These are phyloP conservation scores for Ambastaia sidthimunki DNA, from an alignment of 2,797 vertebrate species.

Conservation along the genomic window DNA sequence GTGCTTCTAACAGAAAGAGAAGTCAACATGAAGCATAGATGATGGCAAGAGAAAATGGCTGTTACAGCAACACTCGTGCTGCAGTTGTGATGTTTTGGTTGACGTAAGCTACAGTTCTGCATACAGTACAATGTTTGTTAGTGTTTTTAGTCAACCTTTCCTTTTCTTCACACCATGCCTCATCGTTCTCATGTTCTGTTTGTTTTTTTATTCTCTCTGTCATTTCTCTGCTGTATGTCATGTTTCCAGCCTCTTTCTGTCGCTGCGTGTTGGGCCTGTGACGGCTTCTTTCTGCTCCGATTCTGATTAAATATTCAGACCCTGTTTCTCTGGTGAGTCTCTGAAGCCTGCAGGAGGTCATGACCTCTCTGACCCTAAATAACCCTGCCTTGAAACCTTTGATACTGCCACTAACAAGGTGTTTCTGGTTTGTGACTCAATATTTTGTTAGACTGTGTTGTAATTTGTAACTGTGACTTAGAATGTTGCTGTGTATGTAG, in stretches of 20 bases:
- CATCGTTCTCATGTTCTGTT: conserved; percentile 27
- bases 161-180: conserved; percentile 6
- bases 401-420: conserved; percentile 7
- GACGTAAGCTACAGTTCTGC: too few species aligned
- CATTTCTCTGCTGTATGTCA: conserved; percentile 43
- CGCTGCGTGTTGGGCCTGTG: conserved; percentile 62
- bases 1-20: too few species aligned
- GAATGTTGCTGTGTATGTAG: neutral
- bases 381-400: neutral
- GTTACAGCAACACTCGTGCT: too few species aligned
- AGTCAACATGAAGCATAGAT: neutral
- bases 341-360: neutral
- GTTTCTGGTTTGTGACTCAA: too few species aligned
- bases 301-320: conserved; percentile 30
- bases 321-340: conserved; percentile 61
- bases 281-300: conserved; percentile 44
- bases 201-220: conserved; percentile 34
- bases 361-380: conserved; percentile 8
- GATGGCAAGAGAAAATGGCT: neutral
- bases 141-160: conserved; percentile 34
- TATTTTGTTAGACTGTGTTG: too few species aligned
- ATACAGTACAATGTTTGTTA: too few species aligned
- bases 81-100: too few species aligned
- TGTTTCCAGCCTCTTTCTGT: conserved; percentile 64
- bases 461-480: too few species aligned